A percentile compares a stretch with the other conserved stretches of the same genome.
These are phyloP conservation scores for Periplaneta americana DNA, from an alignment of 1,140 invertebrate species.

Conservation along the genomic window DNA sequence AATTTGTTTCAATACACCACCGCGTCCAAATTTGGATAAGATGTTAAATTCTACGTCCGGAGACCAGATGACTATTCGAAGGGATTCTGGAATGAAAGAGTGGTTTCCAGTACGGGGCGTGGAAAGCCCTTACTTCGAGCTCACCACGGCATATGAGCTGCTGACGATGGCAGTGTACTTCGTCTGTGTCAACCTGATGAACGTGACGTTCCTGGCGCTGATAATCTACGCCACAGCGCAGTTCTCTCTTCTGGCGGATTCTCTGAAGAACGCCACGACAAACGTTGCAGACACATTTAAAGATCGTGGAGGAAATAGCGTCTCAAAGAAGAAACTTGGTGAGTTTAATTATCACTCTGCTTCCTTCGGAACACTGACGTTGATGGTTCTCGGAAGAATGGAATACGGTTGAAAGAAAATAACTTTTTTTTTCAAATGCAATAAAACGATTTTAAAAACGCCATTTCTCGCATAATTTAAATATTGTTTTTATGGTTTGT, in stretches of 20 bases:
- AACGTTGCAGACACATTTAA: not conserved
- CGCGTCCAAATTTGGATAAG: not conserved
- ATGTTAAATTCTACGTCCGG: not conserved
- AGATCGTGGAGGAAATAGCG: not conserved
- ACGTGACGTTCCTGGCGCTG: not conserved
- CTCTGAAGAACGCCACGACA: not conserved
- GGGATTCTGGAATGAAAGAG: not conserved
- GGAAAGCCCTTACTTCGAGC: not conserved
- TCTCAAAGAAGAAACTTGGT: not conserved
- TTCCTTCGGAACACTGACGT: too few relatives aligned
- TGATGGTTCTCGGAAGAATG: too few relatives aligned
- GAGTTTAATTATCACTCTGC: too few relatives aligned
- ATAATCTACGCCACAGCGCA: not conserved
- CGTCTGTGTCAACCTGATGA: not conserved
- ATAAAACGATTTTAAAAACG: too few relatives aligned
- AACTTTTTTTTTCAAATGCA: too few relatives aligned
- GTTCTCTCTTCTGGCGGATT: not conserved
- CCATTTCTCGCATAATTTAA: too few relatives aligned
- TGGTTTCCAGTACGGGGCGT: not conserved
- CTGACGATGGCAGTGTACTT: not conserved
- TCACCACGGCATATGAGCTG: not conserved
- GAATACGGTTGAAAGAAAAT: too few relatives aligned
- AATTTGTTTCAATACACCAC: not conserved
- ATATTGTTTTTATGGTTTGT: too few relatives aligned
- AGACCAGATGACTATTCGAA: not conserved